A percentile compares a stretch with the other conserved stretches of the same genome.
Evolutionary conservation across 2,888 invertebrate genomes (phyloP).

Genomic region (Catotricha subobsoleta): DNA sequence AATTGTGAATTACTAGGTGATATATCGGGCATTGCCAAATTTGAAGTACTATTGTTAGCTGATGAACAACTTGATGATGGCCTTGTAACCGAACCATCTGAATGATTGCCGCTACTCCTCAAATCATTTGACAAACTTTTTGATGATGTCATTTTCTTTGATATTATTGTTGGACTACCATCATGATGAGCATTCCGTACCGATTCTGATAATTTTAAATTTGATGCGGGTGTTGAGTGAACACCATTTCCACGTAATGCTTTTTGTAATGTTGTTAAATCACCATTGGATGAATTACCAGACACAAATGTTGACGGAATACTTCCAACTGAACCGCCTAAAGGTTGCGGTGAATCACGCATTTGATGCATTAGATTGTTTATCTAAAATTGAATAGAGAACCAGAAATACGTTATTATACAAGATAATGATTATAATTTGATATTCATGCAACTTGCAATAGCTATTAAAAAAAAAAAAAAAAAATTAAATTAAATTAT

Average conservation of each 20-base stretch:
- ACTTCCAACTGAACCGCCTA: conserved; percentile 29
- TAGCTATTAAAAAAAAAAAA: background rate
- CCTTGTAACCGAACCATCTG: conserved; percentile 29
- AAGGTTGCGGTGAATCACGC: conserved; percentile 28
- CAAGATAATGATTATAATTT: background rate
- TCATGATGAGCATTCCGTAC: conserved; percentile 26
- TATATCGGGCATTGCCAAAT: conserved; percentile 35
- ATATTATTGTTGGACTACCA: conserved; percentile 24
- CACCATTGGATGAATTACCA: background rate
- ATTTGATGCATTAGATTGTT: conserved; percentile 31
- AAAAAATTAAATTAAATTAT: background rate
- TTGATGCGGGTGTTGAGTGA: conserved; percentile 27
- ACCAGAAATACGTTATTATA: conserved; percentile 3
- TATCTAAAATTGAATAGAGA: conserved; percentile 18
- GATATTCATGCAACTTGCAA: conserved; percentile 1
- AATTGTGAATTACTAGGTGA: conserved; percentile 77
- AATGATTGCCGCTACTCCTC: conserved; percentile 25
- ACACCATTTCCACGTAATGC: conserved; percentile 17
- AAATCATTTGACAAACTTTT: conserved; percentile 23
- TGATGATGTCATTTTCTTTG: conserved; percentile 25
- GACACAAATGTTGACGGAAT: conserved; percentile 26
- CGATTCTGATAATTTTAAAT: conserved; percentile 26
- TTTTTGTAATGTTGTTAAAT: conserved; percentile 16
- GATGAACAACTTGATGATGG: background rate
- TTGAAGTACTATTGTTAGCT: background rate